Percentiles rank a stretch among this genome's conserved stretches.
phyloP scores from a whole-genome alignment of 1,140 invertebrate genomes.

The Telenomus remus region DNA sequence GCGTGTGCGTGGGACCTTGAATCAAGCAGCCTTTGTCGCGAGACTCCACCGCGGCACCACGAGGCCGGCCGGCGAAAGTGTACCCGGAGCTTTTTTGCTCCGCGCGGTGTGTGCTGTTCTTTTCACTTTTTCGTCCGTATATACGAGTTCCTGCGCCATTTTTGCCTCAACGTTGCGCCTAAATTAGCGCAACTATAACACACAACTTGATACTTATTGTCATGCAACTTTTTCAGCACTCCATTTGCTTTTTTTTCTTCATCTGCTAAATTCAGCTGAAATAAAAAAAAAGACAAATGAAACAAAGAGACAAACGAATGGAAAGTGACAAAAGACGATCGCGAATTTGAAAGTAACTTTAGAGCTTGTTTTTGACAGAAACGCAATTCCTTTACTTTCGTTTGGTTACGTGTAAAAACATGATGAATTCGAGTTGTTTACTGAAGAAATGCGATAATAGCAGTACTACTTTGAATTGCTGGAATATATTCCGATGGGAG shows the following conservation, averaged over 20 bases:
- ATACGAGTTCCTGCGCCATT: constrained; percentile 62
- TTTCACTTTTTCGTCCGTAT: constrained; percentile 60
- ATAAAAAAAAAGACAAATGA: background rate
- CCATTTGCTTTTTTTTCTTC: constrained; percentile 12
- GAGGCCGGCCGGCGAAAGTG: constrained; percentile 76
- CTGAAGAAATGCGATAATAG: too few relatives aligned
- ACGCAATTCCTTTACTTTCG: too few relatives aligned
- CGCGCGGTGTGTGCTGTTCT: constrained; percentile 58
- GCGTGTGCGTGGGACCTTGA: constrained; percentile 74
- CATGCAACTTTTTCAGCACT: constrained; percentile 27
- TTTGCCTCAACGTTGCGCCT: constrained; percentile 63
- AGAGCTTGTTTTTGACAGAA: too few relatives aligned
- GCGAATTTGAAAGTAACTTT: background rate
- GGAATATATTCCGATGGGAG: too few relatives aligned
- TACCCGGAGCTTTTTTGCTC: constrained; percentile 75
- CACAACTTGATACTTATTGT: constrained; percentile 40
- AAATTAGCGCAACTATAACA: constrained; percentile 64
- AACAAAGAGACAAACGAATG: background rate
- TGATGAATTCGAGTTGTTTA: too few relatives aligned
- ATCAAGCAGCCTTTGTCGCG: constrained; percentile 76
- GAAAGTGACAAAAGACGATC: background rate
- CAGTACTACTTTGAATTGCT: too few relatives aligned
- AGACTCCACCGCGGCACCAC: constrained; percentile 69
- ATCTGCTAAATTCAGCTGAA: background rate
- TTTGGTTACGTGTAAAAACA: too few relatives aligned